Conservation (phyloP, 30 jellyfish, hydroid and myxozoan genomes). For the Pelagia noctiluca region DNA sequence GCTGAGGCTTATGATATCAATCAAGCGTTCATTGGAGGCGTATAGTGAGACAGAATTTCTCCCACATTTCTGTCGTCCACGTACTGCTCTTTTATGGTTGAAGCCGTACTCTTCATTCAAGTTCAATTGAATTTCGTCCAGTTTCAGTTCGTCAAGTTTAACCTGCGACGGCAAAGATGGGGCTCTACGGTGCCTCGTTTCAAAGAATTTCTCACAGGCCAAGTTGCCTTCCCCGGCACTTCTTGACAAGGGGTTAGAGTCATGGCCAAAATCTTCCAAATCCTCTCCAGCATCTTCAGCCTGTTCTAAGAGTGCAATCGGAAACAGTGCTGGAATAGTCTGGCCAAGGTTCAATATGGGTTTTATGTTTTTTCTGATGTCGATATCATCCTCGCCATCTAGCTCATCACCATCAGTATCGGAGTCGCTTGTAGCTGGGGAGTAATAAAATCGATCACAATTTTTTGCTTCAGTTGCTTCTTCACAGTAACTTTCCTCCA, state of each 20-base stretch:
- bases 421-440: conserved; percentile 48
- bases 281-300: conserved; percentile 37
- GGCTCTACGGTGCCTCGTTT: conserved; percentile 60
- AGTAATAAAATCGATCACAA: neutral
- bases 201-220: conserved; percentile 26
- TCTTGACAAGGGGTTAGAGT: conserved; percentile 17
- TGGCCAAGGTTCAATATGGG: conserved; percentile 88
- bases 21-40: conserved; percentile 53
- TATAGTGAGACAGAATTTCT: conserved; percentile 70
- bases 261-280: conserved; percentile 1
- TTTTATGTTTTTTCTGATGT: conserved; percentile 65
- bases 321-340: conserved; percentile 64
- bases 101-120: conserved; percentile 92
- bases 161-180: conserved; percentile 75
- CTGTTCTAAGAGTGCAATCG: conserved; percentile 35
- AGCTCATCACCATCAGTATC: conserved; percentile 88
- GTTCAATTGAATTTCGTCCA: conserved; percentile 77
- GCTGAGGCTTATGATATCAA: neutral
- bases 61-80: conserved; percentile 25
- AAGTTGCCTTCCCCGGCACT: conserved; percentile 52
- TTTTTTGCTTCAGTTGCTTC: neutral
- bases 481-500: neutral
- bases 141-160: conserved; percentile 52
- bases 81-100: conserved; percentile 72
- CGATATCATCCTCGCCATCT: conserved; percentile 75